phyloP scores from a whole-genome alignment of 1,140 invertebrate species.

The Drosophila pandora region DNA sequence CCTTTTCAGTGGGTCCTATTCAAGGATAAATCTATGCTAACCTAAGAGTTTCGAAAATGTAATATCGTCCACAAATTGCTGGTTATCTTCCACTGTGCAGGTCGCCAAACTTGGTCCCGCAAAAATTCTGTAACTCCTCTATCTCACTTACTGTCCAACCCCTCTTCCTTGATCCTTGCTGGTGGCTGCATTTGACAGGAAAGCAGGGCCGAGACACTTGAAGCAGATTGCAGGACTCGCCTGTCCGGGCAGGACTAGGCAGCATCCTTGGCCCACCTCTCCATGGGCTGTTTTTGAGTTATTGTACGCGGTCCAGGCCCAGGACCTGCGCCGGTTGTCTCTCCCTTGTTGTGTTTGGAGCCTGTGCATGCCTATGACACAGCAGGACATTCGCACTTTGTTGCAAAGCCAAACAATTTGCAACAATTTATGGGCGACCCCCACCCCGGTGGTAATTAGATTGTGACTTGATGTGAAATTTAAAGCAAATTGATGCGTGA shows the following conservation, averaged over 20 bases:
- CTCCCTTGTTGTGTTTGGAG: conserved; percentile 19
- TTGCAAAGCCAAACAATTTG: conserved; percentile 55
- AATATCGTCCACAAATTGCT: neutral
- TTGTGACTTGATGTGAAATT: conserved; percentile 48
- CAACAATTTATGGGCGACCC: conserved; percentile 57
- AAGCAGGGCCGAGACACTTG: conserved; percentile 61
- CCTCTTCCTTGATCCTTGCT: neutral
- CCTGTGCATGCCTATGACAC: conserved; percentile 50
- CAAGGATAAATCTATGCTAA: too few species aligned
- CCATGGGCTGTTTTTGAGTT: conserved; percentile 73
- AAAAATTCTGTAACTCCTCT: conserved; percentile 58
- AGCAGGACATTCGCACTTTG: conserved; percentile 69
- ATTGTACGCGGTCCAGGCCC: conserved; percentile 60
- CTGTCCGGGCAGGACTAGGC: neutral
- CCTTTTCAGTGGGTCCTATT: too few species aligned
- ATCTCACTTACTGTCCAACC: conserved; percentile 24
- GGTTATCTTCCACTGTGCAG: conserved; percentile 38
- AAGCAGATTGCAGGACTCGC: conserved; percentile 65
- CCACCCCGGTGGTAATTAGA: conserved; percentile 42
- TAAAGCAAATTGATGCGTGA: conserved; percentile 57
- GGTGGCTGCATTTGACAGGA: conserved; percentile 64
- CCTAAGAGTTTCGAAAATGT: too few species aligned
- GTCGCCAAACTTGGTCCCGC: conserved; percentile 57
- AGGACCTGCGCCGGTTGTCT: conserved; percentile 8
- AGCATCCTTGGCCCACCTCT: conserved; percentile 30